Evolutionary conservation across 2,113 vertebrate genomes (phyloP).

Genomic region (Hylia prasina): DNA sequence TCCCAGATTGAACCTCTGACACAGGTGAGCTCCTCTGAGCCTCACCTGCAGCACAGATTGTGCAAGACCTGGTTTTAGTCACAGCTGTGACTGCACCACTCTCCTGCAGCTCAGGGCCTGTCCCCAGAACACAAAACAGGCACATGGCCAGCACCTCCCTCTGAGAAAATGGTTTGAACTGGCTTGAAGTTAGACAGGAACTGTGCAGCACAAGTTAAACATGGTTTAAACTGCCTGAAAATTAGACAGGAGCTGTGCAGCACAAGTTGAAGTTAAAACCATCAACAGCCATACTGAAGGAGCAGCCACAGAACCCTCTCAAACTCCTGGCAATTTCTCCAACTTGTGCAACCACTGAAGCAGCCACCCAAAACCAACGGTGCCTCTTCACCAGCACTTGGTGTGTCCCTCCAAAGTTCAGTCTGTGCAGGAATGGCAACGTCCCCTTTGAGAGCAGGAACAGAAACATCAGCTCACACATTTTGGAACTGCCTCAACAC

Average conservation of each 20-base stretch:
- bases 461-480: neutral
- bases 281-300: neutral
- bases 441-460: neutral
- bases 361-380: neutral
- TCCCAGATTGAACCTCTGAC: neutral
- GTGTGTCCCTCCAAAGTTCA: neutral
- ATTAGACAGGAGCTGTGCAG: neutral
- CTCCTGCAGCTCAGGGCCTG: neutral
- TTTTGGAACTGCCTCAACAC: neutral
- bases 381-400: neutral
- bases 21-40: neutral
- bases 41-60: neutral
- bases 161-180: neutral
- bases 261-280: neutral
- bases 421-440: neutral
- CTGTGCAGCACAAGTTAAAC: neutral
- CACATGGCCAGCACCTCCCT: neutral
- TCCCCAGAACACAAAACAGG: neutral
- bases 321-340: neutral
- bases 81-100: fast-evolving
- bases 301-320: neutral
- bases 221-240: neutral
- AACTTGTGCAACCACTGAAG: neutral
- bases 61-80: neutral
- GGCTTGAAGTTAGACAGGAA: neutral